Base-by-base conservation (phyloP, 2,797 vertebrate genomes). In the Octomys mimax region DNA sequence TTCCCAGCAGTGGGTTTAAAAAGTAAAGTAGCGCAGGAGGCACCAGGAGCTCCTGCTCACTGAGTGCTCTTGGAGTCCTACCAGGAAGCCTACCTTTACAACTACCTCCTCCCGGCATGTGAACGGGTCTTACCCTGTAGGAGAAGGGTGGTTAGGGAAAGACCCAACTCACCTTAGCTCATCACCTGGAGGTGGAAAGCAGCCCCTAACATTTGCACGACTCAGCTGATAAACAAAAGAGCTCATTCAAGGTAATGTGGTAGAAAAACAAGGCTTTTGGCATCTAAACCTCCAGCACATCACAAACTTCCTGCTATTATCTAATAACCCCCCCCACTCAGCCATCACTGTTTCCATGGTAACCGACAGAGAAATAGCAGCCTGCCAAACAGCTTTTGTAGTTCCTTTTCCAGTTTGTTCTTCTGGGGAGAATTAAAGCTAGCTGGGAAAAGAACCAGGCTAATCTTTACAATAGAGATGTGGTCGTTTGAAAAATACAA, bases 311-410 rank as follows among this genome's bases (percentile, higher is more conserved):
- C 95, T 97, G 96, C 95, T 97, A 85, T 98, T 96, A 98, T 83
- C 97, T 97, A 94, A 97, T 77, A 95, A 82, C 75, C 86, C 84
- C 84, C 88, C 95, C 82, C 86, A 68, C 66, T 85, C 64, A 98
- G 86, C 93, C 97, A 92, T 61, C 33, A 13, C 87, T 28, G 97
- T 98, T 97, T 96, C 98, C 96, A 85, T 90, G 93, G 98, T 96
- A 97, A 98, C 92, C 79, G 95, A 96, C 33, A 91, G 96, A 97
- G 93, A 93, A 97, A 77, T 66, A 97, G 97, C 97, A 95, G 95
- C 91, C 94, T 96, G 97, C 96, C 95, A 97, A 97, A 64, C 83
- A 94, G 57, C 94, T 97, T 98, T 97, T 97, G 96, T 64, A 95
- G 57, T 79, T 98, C 89, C 96, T 68, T 94, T 89, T 95, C 92